Evolutionary conservation across 1,140 invertebrate genomes (phyloP).

Genomic region (Drosophila tropicalis): DNA sequence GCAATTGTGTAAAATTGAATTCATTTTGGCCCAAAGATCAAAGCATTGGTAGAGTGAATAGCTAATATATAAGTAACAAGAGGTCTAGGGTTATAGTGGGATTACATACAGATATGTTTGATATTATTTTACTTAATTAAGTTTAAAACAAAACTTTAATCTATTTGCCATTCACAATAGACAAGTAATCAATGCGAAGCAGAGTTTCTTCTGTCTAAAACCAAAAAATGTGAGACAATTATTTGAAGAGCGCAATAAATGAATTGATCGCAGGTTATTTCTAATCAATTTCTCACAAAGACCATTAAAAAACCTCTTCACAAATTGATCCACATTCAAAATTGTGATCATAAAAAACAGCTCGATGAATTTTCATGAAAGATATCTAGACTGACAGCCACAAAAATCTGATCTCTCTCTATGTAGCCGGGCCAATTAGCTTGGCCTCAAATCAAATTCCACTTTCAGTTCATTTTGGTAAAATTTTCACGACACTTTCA

Average conservation of each 20-base stretch:
- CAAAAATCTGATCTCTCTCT: background rate
- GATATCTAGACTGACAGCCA: background rate
- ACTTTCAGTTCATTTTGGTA: background rate
- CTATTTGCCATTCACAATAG: no score
- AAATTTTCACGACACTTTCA: constrained; percentile 23
- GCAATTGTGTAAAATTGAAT: constrained; percentile 5
- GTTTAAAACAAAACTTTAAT: no score
- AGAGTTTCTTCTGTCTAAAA: no score
- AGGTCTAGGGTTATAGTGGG: no score
- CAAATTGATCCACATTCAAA: constrained; percentile 5
- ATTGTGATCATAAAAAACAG: constrained; percentile 1
- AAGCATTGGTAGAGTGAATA: no score
- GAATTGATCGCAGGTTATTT: background rate
- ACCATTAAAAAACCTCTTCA: background rate
- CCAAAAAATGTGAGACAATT: background rate
- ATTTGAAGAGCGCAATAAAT: background rate
- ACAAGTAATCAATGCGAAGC: no score
- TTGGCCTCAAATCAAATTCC: constrained; percentile 27
- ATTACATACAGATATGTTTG: no score
- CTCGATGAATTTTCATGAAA: constrained; percentile 5
- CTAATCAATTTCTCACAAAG: constrained; percentile 1
- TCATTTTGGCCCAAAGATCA: background rate
- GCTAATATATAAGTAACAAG: no score
- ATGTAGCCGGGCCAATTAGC: constrained; percentile 16
- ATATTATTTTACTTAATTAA: no score